Conservation (phyloP, 1,140 invertebrate genomes). For the Cydia pomonella region DNA sequence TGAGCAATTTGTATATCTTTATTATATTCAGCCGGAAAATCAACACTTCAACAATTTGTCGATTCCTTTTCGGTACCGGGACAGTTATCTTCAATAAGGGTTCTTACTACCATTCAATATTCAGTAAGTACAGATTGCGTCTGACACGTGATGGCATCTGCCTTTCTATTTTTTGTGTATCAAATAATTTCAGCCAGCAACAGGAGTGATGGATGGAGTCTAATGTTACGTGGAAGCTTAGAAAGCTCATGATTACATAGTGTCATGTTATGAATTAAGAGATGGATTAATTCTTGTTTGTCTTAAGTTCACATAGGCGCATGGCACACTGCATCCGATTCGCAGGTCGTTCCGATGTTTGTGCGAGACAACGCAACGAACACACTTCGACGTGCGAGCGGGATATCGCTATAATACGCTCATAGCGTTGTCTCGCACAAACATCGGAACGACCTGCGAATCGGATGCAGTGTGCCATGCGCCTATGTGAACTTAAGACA, state of each 20-base stretch:
- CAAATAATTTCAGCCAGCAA: slow-evolving; percentile 22
- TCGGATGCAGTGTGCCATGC: no score
- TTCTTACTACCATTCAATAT: background rate
- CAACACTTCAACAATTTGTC: background rate
- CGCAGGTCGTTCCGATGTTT: no score
- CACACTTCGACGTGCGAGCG: no score
- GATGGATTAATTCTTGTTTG: background rate
- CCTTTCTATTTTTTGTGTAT: slow-evolving; percentile 39
- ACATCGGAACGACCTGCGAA: no score
- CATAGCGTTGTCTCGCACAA: no score
- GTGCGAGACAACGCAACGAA: no score
- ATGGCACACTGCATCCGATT: no score
- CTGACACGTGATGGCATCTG: slow-evolving; percentile 39
- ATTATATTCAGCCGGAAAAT: background rate
- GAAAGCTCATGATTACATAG: slow-evolving; percentile 25
- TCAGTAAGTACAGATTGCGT: slow-evolving; percentile 38
- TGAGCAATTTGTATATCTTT: no score
- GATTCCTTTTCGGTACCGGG: background rate
- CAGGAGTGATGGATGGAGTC: slow-evolving; percentile 29
- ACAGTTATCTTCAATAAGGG: no score
- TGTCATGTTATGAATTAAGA: background rate
- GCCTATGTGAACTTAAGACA: no score
- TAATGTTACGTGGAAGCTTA: slow-evolving; percentile 10
- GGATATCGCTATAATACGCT: no score
- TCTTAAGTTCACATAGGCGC: no score